phyloP scores from a whole-genome alignment of 2,888 invertebrate genomes.

The Ochropleura leucogaster region DNA sequence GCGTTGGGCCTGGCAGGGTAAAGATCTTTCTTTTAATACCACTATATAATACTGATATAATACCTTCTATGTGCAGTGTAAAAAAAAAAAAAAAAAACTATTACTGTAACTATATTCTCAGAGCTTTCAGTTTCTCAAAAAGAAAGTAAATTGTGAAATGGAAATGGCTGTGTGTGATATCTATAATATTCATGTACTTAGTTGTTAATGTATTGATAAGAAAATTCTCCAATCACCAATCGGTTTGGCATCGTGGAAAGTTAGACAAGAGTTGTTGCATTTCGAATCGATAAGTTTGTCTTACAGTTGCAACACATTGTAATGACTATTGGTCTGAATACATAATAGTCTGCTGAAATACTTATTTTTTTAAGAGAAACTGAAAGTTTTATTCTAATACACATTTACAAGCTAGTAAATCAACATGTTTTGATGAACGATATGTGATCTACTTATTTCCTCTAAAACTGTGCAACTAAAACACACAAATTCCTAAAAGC shows the following conservation, averaged over 20 bases:
- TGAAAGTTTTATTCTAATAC: slow-evolving; percentile 57
- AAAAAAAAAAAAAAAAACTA: slow-evolving; percentile 58
- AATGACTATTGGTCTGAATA: neutral
- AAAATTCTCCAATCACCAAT: neutral
- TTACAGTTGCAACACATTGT: neutral
- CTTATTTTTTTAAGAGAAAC: slow-evolving; percentile 55
- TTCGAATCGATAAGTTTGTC: neutral
- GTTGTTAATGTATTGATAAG: neutral
- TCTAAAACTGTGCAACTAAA: slow-evolving; percentile 74
- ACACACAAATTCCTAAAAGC: slow-evolving; percentile 75
- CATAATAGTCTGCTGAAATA: neutral
- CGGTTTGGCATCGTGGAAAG: too few relatives aligned
- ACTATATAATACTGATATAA: slow-evolving; percentile 53
- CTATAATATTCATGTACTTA: neutral
- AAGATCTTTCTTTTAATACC: slow-evolving; percentile 51
- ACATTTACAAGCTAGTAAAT: slow-evolving; percentile 60
- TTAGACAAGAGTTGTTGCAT: neutral
- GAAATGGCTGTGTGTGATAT: slow-evolving; percentile 22
- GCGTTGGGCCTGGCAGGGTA: too few relatives aligned
- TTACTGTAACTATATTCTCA: slow-evolving; percentile 79
- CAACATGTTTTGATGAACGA: slow-evolving; percentile 51
- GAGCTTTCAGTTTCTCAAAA: slow-evolving; percentile 66
- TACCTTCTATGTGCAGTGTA: slow-evolving; percentile 66
- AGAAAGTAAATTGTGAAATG: slow-evolving; percentile 26
- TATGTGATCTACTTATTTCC: slow-evolving; percentile 55